Evolutionary conservation across 2,797 vertebrate species (phyloP).

Genomic region (Paedocypris micromegethes): DNA sequence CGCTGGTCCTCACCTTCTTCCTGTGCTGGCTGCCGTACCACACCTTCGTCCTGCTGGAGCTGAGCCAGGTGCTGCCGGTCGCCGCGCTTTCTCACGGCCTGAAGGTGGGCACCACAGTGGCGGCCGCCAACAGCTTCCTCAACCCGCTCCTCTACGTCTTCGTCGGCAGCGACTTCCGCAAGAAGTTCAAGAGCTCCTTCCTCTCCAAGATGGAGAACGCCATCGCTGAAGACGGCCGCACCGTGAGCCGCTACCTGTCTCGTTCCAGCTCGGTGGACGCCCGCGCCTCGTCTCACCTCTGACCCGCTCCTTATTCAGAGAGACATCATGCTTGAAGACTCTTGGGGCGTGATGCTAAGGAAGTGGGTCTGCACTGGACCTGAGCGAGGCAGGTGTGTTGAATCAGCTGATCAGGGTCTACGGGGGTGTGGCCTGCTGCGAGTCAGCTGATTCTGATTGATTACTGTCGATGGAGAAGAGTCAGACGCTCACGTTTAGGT

Average conservation of each 20-base stretch:
- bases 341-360: neutral
- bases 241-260: constrained; percentile 80
- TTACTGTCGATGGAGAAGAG: too few species aligned
- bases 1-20: constrained; percentile 85
- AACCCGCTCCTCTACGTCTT: constrained; percentile 94
- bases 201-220: constrained; percentile 84
- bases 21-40: constrained; percentile 81
- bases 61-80: constrained; percentile 30
- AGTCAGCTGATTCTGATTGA: too few species aligned
- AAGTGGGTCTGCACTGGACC: too few species aligned
- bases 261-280: constrained; percentile 70
- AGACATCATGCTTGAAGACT: neutral
- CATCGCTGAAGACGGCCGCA: constrained; percentile 78
- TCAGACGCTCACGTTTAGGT: constrained; percentile 54
- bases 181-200: constrained; percentile 77
- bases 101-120: constrained; percentile 61
- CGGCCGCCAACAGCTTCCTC: constrained; percentile 86
- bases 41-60: constrained; percentile 67
- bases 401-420: too few species aligned
- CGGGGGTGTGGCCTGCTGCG: too few species aligned
- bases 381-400: too few species aligned
- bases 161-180: constrained; percentile 85
- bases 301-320: too few species aligned
- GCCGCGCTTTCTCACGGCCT: constrained; percentile 56
- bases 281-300: constrained; percentile 68